Evolutionary conservation across 2,113 vertebrate species (phyloP), one percentile per base, ranked within the genome.

Genomic region (Ptilonorhynchus violaceus): DNA sequence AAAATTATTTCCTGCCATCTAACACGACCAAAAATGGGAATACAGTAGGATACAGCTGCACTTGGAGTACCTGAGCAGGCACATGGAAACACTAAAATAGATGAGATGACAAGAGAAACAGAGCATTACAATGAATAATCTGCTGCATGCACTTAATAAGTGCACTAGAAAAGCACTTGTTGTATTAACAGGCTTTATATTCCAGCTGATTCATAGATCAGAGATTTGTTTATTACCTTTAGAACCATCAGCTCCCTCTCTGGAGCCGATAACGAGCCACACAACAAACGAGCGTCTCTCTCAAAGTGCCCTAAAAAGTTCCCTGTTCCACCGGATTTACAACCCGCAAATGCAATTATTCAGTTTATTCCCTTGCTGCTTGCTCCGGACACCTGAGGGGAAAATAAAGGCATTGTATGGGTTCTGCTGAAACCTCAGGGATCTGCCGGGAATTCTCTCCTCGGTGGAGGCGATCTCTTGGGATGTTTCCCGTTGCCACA

Each of bases 141-240:
- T 66, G 73, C 86, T 46, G 9, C 6, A 27, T 7, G n/a, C 77
- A 76, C 15, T 70, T 56, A 46, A 49, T 2, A 50, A 67, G 49
- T 2, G 15, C 9, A 24, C 42, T 8, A 59, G 66, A 35, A 82
- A 89, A 64, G 77, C 76, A 60, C 41, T 50, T 27, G 24, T n/a
- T 58, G 52, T 15, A 23, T 73, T 88, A 73, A 87, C 79, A 60
- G 89, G 88, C 83, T 91, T 83, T 93, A 63, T 82, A 63, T 70
- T 89, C 52, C 17, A 60, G 73, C 30, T 42, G 69, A 92, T 85
- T 90, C 96, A 67, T 78, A n/a, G 49, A 85, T 21, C 85, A 39
- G 64, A 79, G 88, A 69, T 86, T 62, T 85, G 55, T 37, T 95
- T 69, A 72, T 82, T 87, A 79, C 79, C 76, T 46, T 92, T 73